These are phyloP conservation scores for Amblyraja radiata DNA, from an alignment of 2,797 vertebrate genomes.

Conservation along the genomic window DNA sequence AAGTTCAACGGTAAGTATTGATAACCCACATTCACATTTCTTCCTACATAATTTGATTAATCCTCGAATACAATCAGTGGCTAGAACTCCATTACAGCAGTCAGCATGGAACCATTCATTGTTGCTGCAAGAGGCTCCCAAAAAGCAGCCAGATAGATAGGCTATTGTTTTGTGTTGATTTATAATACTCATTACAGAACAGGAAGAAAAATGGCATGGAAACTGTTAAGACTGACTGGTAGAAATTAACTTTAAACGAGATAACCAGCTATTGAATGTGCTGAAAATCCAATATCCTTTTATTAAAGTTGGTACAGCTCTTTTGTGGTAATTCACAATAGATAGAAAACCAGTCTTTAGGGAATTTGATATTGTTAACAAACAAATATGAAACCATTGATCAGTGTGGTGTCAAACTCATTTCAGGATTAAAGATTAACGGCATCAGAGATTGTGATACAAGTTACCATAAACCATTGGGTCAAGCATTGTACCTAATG, in stretches of 20 bases:
- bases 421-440: not conserved
- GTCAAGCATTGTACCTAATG: not conserved
- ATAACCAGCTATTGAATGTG: not conserved
- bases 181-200: not conserved
- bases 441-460: not conserved
- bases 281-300: not conserved
- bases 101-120: not conserved
- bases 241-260: constrained; percentile 1
- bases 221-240: constrained; percentile 2
- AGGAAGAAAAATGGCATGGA: not conserved
- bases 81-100: not conserved
- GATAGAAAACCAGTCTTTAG: not conserved
- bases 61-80: not conserved
- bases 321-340: not conserved
- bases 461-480: not conserved
- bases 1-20: not conserved
- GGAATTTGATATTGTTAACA: not conserved
- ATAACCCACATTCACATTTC: not conserved
- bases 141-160: not conserved
- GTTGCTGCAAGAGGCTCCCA: not conserved
- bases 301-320: not conserved
- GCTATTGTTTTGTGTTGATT: not conserved
- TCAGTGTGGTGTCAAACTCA: not conserved
- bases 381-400: not conserved
- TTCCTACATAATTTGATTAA: not conserved